phyloP scores from a whole-genome alignment of 2,888 invertebrate genomes.

The Nephrotoma appendiculata region DNA sequence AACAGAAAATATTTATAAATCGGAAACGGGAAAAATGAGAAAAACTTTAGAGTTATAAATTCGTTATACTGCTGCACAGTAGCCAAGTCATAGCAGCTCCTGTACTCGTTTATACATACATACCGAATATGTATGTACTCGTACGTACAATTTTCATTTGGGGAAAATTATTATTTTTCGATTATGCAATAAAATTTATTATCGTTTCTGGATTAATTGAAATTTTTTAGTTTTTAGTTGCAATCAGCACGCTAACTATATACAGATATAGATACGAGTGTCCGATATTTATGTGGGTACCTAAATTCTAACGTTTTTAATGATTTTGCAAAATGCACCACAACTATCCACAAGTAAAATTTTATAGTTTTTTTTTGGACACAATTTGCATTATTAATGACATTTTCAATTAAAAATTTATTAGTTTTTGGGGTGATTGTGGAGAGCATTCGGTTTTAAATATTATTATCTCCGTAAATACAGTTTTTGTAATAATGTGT shows the following conservation, averaged over 20 bases:
- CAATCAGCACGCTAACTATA: background rate
- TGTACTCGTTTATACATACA: background rate
- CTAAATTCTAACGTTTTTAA: background rate
- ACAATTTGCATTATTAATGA: background rate
- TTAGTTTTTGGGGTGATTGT: background rate
- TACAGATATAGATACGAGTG: background rate
- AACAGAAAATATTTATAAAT: background rate
- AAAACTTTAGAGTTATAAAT: background rate
- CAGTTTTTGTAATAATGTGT: background rate
- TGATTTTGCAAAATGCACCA: background rate
- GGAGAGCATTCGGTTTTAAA: no score
- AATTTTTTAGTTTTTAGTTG: background rate
- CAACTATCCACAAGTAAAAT: background rate
- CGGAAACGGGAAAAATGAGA: background rate
- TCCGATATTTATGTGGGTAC: background rate
- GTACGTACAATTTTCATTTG: background rate
- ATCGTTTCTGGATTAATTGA: background rate
- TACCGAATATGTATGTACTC: background rate
- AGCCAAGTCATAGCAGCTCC: background rate
- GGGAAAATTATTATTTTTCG: background rate
- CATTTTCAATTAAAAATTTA: background rate
- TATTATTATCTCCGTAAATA: no score
- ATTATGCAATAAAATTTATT: background rate
- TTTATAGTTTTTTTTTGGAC: background rate
- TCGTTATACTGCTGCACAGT: background rate